A percentile compares a stretch with the other conserved stretches of the same genome.
Evolutionary conservation across 2,797 vertebrate genomes (phyloP).

Genomic region (Rhinophrynus dorsalis): DNA sequence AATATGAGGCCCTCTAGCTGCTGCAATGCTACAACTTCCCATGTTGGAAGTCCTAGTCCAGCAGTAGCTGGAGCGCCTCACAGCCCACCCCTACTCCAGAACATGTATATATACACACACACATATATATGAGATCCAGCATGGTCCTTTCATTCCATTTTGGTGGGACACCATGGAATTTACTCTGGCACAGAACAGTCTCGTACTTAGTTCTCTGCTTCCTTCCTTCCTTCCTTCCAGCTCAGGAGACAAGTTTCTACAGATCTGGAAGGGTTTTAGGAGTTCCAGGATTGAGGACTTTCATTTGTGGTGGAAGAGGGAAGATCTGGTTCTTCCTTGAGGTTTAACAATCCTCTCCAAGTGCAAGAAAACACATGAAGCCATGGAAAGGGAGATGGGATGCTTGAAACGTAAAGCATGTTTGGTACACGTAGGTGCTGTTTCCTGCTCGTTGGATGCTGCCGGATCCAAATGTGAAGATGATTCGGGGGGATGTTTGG

Average conservation of each 20-base stretch:
- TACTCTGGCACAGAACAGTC: background rate
- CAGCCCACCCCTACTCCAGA: too few relatives aligned
- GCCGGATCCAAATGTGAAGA: slow-evolving; percentile 14
- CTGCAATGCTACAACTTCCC: too few relatives aligned
- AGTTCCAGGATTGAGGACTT: background rate
- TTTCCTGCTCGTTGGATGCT: background rate
- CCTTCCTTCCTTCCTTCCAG: background rate
- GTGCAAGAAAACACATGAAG: slow-evolving; percentile 38
- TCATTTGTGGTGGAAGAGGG: background rate
- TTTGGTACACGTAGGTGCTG: background rate
- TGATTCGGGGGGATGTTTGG: slow-evolving; percentile 11
- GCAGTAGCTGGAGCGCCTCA: too few relatives aligned
- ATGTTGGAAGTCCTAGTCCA: too few relatives aligned
- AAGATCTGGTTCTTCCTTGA: background rate
- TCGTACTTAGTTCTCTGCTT: background rate
- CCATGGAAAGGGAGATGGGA: slow-evolving; percentile 7
- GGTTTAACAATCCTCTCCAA: slow-evolving; percentile 17
- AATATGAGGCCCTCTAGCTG: too few relatives aligned
- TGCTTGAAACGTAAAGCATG: background rate
- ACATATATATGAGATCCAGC: slow-evolving; percentile 8
- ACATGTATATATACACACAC: background rate
- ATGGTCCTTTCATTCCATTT: background rate
- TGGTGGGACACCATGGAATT: background rate
- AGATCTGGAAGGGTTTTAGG: background rate
- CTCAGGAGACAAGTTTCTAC: background rate